phyloP scores from a whole-genome alignment of 2,797 vertebrate genomes.

The Lerista edwardsae region DNA sequence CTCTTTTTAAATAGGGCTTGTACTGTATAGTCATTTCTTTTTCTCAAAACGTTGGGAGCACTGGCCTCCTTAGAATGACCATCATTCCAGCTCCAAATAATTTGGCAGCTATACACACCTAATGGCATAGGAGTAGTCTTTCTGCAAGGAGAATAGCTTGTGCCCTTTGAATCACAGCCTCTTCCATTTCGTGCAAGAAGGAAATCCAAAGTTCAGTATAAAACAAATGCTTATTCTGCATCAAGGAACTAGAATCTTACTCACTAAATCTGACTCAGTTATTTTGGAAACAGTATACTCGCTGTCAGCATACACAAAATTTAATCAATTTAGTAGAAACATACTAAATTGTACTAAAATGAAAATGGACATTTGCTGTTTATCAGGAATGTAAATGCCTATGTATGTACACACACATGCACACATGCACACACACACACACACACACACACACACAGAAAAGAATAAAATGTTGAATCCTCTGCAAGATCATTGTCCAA shows the following conservation, averaged over 20 bases:
- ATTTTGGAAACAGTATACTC: slow-evolving; percentile 30
- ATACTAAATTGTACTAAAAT: slow-evolving; percentile 25
- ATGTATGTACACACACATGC: too few relatives aligned
- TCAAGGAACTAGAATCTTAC: background rate
- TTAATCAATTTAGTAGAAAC: slow-evolving; percentile 43
- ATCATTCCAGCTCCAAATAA: background rate
- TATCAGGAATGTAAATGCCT: slow-evolving; percentile 10
- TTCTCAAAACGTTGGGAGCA: slow-evolving; percentile 7
- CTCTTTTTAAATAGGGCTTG: background rate
- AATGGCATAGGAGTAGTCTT: background rate
- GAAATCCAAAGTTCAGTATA: slow-evolving; percentile 16
- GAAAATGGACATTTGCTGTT: slow-evolving; percentile 26
- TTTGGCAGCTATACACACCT: background rate
- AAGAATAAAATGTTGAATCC: background rate
- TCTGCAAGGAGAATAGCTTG: background rate
- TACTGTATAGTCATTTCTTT: background rate
- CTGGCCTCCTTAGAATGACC: background rate
- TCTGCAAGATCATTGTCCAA: background rate
- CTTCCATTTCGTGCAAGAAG: background rate
- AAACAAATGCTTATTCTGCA: slow-evolving; percentile 1
- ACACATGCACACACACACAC: too few relatives aligned
- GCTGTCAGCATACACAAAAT: slow-evolving; percentile 28
- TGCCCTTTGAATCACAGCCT: background rate
- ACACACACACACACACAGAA: too few relatives aligned
- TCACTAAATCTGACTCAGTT: slow-evolving; percentile 9